phyloP scores from a whole-genome alignment of 92 coral and sea anemone genomes.

The Hydrozoanthus gracilis region DNA sequence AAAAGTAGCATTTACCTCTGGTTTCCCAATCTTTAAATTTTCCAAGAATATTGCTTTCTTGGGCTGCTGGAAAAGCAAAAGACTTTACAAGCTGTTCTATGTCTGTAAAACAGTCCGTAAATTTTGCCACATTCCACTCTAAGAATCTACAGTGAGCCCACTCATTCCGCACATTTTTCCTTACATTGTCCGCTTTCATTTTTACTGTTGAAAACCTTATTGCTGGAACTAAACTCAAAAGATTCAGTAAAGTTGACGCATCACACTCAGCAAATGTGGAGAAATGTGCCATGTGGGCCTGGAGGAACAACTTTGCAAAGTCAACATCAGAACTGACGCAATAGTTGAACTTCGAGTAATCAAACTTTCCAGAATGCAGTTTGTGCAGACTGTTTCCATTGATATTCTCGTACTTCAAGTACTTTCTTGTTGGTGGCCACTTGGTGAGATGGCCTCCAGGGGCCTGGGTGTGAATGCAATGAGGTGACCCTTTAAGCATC shows the following conservation, averaged over 20 bases:
- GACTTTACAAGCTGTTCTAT: conserved; percentile 47
- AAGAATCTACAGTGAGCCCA: too few species aligned
- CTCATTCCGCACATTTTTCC: conserved; percentile 48
- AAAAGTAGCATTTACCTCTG: too few species aligned
- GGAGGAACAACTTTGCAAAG: conserved; percentile 62
- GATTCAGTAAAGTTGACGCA: conserved; percentile 40
- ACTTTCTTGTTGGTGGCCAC: neutral
- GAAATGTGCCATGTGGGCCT: conserved; percentile 65
- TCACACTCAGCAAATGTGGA: conserved; percentile 54
- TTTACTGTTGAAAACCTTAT: conserved; percentile 35
- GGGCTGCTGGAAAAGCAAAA: conserved; percentile 13
- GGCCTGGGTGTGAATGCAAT: conserved; percentile 4
- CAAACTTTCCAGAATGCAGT: neutral
- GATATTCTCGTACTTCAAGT: conserved; percentile 42
- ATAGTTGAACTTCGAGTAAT: conserved; percentile 27
- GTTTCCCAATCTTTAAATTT: conserved; percentile 45
- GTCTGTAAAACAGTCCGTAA: conserved; percentile 40
- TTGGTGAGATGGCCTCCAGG: conserved; percentile 7
- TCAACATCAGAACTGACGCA: conserved; percentile 28
- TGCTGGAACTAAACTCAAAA: conserved; percentile 49
- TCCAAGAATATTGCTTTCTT: conserved; percentile 16
- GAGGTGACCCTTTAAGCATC: neutral
- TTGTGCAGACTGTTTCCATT: conserved; percentile 41
- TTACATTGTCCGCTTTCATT: conserved; percentile 30
- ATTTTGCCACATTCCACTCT: conserved; percentile 42